These are phyloP conservation scores for Drosophila subsilvestris DNA, from an alignment of 2,888 invertebrate genomes.

Conservation along the genomic window DNA sequence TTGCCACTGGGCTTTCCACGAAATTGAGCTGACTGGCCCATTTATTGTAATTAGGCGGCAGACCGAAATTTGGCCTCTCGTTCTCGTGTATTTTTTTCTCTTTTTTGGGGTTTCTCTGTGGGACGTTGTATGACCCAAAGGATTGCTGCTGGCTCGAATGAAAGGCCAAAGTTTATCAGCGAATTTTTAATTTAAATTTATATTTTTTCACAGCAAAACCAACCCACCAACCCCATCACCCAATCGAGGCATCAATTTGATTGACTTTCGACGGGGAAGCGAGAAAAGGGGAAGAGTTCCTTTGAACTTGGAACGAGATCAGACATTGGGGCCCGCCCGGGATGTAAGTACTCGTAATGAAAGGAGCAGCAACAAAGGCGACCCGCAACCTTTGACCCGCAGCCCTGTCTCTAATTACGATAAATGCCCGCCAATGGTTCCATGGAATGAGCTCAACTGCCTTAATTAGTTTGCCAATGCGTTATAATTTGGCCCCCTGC, in stretches of 20 bases:
- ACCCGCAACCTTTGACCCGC: slow-evolving; percentile 12
- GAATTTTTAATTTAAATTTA: slow-evolving; percentile 48
- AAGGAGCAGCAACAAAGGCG: neutral
- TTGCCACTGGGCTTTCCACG: slow-evolving; percentile 39
- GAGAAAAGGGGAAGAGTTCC: neutral
- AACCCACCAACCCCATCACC: slow-evolving; percentile 4
- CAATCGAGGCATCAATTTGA: slow-evolving; percentile 17
- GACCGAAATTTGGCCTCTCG: neutral
- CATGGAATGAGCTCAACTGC: slow-evolving; percentile 30
- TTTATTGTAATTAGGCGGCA: slow-evolving; percentile 44
- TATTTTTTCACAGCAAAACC: slow-evolving; percentile 36
- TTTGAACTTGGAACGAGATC: slow-evolving; percentile 27
- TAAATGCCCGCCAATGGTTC: slow-evolving; percentile 49
- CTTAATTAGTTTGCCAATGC: slow-evolving; percentile 53
- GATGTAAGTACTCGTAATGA: slow-evolving; percentile 10
- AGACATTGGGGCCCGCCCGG: neutral
- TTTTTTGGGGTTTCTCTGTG: neutral
- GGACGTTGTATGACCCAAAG: slow-evolving; percentile 27
- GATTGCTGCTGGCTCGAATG: slow-evolving; percentile 22
- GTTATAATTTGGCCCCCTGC: slow-evolving; percentile 41
- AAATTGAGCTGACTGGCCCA: slow-evolving; percentile 30
- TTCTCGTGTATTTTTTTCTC: neutral
- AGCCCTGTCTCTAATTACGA: slow-evolving; percentile 42
- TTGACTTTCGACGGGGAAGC: slow-evolving; percentile 3
- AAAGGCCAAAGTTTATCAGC: slow-evolving; percentile 42